Base-by-base conservation (phyloP, 2,797 vertebrate genomes). In the Furcifer pardalis region DNA sequence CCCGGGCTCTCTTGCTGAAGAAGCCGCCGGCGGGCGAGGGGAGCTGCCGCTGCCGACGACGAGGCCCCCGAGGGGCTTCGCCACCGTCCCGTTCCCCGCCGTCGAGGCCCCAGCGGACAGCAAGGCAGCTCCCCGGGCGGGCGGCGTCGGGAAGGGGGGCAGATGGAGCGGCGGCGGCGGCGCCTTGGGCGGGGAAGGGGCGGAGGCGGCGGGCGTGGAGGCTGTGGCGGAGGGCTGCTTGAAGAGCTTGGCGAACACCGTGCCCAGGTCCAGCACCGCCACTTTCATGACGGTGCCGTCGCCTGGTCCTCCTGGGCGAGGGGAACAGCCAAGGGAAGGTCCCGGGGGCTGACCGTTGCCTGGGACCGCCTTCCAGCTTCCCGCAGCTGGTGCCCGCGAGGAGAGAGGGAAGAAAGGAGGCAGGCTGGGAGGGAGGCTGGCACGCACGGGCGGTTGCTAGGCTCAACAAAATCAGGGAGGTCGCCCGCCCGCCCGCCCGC, bases 401-500 rank as follows among this genome's bases (percentile, higher is more conserved):
- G n/a, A n/a, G n/a, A n/a, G 8, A 80, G 86, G 86, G n/a, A n/a
- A n/a, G n/a, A n/a, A n/a, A n/a, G n/a, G 52, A 79, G 35, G 86
- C 15, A 56, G 52, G 19, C 46, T 8, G 13, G 42, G 40, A 69
- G 74, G 81, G 81, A 63, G 87, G 85, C 74, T 82, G 77, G 0
- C 91, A n/a, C n/a, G n/a, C n/a, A n/a, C n/a, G n/a, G n/a, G 82
- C 88, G 84, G 95, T 96, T 96, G 96, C 96, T 95, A 96, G 65
- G 95, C 94, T 44, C 92, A 95, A 96, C 96, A 96, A 92, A 95
- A 94, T n/a, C 68, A n/a, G n/a, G n/a, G n/a, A n/a, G n/a, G n/a
- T n/a, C n/a, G 68, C 66, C 40, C 86, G 35, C 86, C 60, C 80
- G 5, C 35, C 7, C n/a, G 89, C 91, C 2, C n/a, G 40, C 13